These are phyloP conservation scores for Aphis gossypii DNA, from an alignment of 1,140 invertebrate species.

Conservation along the genomic window DNA sequence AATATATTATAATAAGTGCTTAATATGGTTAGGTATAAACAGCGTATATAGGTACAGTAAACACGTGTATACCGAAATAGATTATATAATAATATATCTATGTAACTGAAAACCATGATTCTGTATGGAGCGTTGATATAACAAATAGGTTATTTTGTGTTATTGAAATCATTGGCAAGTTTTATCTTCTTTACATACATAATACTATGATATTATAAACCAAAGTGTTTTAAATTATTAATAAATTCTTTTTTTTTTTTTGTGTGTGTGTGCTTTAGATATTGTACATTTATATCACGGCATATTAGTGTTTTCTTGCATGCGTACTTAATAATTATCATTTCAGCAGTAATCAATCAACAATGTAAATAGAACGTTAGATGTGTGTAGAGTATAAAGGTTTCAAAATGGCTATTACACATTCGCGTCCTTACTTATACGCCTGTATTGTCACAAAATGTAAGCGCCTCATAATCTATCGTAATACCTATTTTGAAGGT, in stretches of 20 bases:
- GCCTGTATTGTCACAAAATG: neutral
- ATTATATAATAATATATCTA: neutral
- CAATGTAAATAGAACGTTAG: neutral
- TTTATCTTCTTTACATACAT: neutral
- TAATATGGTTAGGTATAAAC: neutral
- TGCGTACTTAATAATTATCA: neutral
- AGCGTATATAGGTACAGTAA: too few relatives aligned
- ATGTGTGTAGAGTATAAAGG: neutral
- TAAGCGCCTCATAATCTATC: neutral
- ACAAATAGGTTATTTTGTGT: neutral
- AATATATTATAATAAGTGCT: neutral
- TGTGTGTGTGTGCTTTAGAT: neutral
- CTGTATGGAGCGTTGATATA: neutral
- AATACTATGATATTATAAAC: too few relatives aligned
- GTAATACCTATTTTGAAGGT: neutral
- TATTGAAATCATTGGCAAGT: neutral
- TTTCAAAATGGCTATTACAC: neutral
- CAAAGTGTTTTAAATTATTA: neutral
- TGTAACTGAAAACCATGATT: neutral
- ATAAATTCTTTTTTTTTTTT: neutral
- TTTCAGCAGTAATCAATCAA: neutral
- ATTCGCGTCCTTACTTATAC: neutral
- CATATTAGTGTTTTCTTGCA: neutral
- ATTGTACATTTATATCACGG: neutral
- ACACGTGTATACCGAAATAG: neutral